Conservation (phyloP, 1,140 invertebrate species). For the Drosophila burlai region DNA sequence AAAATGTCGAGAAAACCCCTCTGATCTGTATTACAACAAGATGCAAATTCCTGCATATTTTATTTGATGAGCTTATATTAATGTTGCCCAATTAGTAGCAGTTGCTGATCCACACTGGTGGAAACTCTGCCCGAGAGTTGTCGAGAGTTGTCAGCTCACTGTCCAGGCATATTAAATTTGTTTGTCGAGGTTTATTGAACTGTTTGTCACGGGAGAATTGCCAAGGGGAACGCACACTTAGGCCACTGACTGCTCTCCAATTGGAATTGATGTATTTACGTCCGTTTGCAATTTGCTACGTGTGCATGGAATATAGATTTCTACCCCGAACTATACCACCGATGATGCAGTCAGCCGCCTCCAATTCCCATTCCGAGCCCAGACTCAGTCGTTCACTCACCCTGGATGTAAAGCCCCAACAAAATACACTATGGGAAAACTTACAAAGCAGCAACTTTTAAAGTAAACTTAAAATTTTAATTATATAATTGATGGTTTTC, state of each 20-base stretch:
- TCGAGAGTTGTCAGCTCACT: constrained; percentile 26
- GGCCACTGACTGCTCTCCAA: constrained; percentile 45
- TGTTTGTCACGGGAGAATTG: constrained; percentile 43
- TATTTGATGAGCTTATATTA: constrained; percentile 53
- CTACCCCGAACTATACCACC: constrained; percentile 40
- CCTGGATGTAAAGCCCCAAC: constrained; percentile 3
- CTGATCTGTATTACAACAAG: no score
- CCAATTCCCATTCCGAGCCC: constrained; percentile 27
- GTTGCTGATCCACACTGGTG: constrained; percentile 24
- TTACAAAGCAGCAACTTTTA: no score
- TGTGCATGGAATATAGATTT: constrained; percentile 73
- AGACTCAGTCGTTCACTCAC: constrained; percentile 32
- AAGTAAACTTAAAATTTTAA: no score
- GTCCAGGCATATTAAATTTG: constrained; percentile 72
- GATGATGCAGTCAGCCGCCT: constrained; percentile 55
- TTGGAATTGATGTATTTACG: constrained; percentile 77
- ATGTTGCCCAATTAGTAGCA: constrained; percentile 73
- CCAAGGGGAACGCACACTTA: constrained; percentile 23
- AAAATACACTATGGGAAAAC: constrained; percentile 6
- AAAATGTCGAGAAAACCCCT: no score
- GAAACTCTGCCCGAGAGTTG: constrained; percentile 8
- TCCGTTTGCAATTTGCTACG: constrained; percentile 81
- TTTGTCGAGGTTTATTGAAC: constrained; percentile 75
- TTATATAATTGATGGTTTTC: background rate
- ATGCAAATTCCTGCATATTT: constrained; percentile 18